Percentiles rank a stretch among this genome's conserved stretches.
phyloP scores from a whole-genome alignment of 2,888 invertebrate species.

The Agapetus fuscipes region DNA sequence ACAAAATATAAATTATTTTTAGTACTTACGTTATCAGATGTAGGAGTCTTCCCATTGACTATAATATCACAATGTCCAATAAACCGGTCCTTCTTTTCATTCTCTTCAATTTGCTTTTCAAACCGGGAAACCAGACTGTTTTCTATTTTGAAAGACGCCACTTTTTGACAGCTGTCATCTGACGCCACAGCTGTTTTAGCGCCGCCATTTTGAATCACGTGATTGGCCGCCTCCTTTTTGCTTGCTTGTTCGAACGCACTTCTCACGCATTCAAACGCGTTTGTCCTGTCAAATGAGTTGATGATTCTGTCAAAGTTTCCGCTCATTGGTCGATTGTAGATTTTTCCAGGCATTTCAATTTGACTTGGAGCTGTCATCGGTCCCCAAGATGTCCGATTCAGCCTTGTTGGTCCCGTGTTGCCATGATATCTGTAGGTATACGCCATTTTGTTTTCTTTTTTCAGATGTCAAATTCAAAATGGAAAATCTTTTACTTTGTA shows the following conservation, averaged over 20 bases:
- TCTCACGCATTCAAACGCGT: slow-evolving; percentile 40
- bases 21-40: slow-evolving; percentile 5
- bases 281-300: slow-evolving; percentile 42
- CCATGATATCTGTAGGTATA: slow-evolving; percentile 16
- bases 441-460: slow-evolving; percentile 11
- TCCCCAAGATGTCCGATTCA: slow-evolving; percentile 49
- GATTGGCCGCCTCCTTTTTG: slow-evolving; percentile 5
- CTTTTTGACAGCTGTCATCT: neutral
- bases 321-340: slow-evolving; percentile 37
- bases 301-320: slow-evolving; percentile 44
- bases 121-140: neutral
- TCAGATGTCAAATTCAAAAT: neutral
- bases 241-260: slow-evolving; percentile 20
- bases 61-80: slow-evolving; percentile 37
- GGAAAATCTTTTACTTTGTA: too few species aligned
- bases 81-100: slow-evolving; percentile 24
- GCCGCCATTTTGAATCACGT: slow-evolving; percentile 4
- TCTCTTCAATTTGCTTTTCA: slow-evolving; percentile 10
- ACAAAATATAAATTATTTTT: too few species aligned
- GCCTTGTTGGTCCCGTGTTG: slow-evolving; percentile 16
- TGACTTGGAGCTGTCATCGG: slow-evolving; percentile 45
- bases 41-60: slow-evolving; percentile 35
- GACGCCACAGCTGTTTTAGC: slow-evolving; percentile 1
- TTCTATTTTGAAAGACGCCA: neutral
- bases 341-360: slow-evolving; percentile 28